phyloP scores from a whole-genome alignment of 2,113 vertebrate genomes.

The Eonycteris spelaea region DNA sequence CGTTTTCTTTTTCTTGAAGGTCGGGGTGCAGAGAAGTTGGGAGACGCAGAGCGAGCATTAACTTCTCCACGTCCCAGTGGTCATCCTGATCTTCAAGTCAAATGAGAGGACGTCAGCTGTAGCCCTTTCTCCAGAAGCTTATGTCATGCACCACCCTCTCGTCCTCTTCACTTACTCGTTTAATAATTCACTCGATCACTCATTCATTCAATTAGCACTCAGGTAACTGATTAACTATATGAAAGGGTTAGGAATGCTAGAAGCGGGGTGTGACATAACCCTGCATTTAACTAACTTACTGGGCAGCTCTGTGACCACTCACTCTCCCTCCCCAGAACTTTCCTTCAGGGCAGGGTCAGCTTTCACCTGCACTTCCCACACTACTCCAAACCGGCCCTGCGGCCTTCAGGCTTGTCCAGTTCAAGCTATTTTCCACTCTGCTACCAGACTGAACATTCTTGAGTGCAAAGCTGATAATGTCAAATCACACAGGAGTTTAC shows the following conservation, averaged over 20 bases:
- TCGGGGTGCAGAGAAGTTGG: not conserved
- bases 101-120: not conserved
- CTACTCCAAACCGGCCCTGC: not conserved
- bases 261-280: not conserved
- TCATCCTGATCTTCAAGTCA: not conserved
- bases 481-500: not conserved
- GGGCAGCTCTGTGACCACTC: not conserved
- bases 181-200: not conserved
- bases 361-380: accelerated
- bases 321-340: not conserved
- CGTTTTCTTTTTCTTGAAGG: not conserved
- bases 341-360: not conserved
- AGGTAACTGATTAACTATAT: not conserved
- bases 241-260: not conserved
- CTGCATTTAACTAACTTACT: not conserved
- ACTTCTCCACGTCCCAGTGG: no score
- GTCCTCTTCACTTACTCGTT: not conserved
- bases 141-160: not conserved
- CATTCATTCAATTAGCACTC: not conserved
- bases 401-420: not conserved
- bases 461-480: not conserved
- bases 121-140: not conserved
- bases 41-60: not conserved
- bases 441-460: not conserved
- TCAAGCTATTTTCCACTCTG: not conserved